Percentiles rank a stretch among this genome's conserved stretches.
Conservation (phyloP, 1,140 invertebrate species). For the Sitobion miscanthi region DNA sequence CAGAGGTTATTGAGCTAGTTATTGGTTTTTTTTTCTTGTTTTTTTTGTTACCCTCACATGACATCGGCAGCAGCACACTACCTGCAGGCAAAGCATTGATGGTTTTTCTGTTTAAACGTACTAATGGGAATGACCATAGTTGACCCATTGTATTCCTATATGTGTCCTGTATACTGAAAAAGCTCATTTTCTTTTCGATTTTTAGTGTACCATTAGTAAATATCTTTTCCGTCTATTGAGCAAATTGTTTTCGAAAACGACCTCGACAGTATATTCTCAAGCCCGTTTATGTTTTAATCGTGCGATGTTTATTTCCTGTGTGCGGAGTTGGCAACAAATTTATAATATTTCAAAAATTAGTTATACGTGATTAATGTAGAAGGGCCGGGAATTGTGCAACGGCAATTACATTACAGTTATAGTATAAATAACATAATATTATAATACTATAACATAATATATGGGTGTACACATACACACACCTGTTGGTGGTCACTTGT, state of each 20-base stretch:
- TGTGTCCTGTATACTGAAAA: too few species aligned
- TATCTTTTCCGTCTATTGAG: background rate
- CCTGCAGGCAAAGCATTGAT: background rate
- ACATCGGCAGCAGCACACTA: background rate
- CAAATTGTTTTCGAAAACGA: background rate
- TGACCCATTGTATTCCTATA: background rate
- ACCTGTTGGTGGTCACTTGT: background rate
- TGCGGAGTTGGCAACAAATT: background rate
- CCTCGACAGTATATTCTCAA: background rate
- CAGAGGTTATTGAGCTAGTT: background rate
- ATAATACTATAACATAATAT: background rate
- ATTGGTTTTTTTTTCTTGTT: background rate
- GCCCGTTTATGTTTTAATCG: background rate
- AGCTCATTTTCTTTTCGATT: background rate
- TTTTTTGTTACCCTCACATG: background rate
- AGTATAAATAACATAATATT: background rate
- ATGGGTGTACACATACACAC: background rate
- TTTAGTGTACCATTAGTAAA: background rate
- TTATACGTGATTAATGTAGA: conserved; percentile 13
- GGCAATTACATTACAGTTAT: conserved; percentile 32
- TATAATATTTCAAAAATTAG: conserved; percentile 34
- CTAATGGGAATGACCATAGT: background rate
- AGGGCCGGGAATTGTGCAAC: conserved; percentile 12
- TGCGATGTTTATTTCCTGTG: conserved; percentile 10
- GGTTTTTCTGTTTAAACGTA: background rate